Percentiles rank a stretch among this genome's conserved stretches.
Evolutionary conservation across 2,113 vertebrate genomes (phyloP).

Genomic region (Crotalus tigris): DNA sequence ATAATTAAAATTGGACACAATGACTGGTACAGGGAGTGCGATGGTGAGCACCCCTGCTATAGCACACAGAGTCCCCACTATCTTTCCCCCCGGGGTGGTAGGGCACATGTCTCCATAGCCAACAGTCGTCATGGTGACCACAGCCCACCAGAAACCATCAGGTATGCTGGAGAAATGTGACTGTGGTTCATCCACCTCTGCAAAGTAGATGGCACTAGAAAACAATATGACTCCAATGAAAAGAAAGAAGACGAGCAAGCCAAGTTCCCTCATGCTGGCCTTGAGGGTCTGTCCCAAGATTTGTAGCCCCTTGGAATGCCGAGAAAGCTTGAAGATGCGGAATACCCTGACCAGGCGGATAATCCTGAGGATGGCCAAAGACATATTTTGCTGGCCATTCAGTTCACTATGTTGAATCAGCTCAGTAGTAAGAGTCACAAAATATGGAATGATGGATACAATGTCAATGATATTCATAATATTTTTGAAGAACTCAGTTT

Average conservation of each 20-base stretch:
- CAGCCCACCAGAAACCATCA: slow-evolving; percentile 98
- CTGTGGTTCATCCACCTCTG: slow-evolving; percentile 90
- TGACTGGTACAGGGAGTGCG: slow-evolving; percentile 93
- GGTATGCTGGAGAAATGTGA: slow-evolving; percentile 97
- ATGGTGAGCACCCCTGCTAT: slow-evolving; percentile 96
- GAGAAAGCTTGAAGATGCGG: slow-evolving; percentile 92
- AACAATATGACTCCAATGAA: slow-evolving; percentile 97
- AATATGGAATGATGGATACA: slow-evolving; percentile 95
- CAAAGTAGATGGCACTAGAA: slow-evolving; percentile 95
- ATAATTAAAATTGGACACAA: slow-evolving; percentile 98
- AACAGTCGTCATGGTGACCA: slow-evolving; percentile 98
- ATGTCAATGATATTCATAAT: slow-evolving; percentile 98
- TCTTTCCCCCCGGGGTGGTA: slow-evolving; percentile 86
- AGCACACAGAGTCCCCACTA: slow-evolving; percentile 93
- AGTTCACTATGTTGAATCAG: slow-evolving; percentile 79
- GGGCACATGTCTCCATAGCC: slow-evolving; percentile 98
- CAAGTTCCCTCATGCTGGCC: slow-evolving; percentile 87
- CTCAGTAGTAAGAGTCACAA: slow-evolving; percentile 88
- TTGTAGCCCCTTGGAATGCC: slow-evolving; percentile 91
- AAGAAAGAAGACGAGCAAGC: slow-evolving; percentile 95
- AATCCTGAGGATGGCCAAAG: slow-evolving; percentile 90
- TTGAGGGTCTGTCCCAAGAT: slow-evolving; percentile 91
- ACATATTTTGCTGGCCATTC: slow-evolving; percentile 90
- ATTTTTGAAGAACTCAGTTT: slow-evolving; percentile 89
- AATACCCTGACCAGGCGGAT: slow-evolving; percentile 96